Conservation (phyloP, 2,797 vertebrate species). For the Lophotriccus pileatus region DNA sequence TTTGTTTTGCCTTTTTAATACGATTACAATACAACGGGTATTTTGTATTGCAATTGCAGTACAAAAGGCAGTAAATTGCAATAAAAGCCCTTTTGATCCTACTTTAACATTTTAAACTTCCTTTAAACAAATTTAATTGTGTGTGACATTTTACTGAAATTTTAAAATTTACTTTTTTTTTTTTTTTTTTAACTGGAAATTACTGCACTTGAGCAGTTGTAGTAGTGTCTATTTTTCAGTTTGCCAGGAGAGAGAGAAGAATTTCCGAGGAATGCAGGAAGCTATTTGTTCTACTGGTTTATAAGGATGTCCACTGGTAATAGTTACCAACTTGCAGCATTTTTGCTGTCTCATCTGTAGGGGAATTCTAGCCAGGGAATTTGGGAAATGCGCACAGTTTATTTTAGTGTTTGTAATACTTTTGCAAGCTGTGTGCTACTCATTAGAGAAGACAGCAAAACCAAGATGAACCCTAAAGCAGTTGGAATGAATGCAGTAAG, state of each 20-base stretch:
- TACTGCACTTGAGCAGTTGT: background rate
- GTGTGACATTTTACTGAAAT: background rate
- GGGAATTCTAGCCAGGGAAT: background rate
- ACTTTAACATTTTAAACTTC: background rate
- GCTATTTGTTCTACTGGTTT: background rate
- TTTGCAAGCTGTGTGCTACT: background rate
- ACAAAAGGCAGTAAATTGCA: background rate
- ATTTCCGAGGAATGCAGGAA: background rate
- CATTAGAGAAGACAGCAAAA: background rate
- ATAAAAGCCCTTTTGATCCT: background rate
- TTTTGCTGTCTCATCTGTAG: background rate
- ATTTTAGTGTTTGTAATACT: background rate
- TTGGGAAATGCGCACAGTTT: background rate
- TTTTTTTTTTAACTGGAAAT: background rate
- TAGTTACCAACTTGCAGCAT: background rate
- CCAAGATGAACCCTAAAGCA: background rate
- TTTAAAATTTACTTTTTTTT: background rate
- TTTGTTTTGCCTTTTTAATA: background rate
- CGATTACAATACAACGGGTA: fast-evolving
- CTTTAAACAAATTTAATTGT: background rate
- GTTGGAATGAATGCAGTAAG: background rate
- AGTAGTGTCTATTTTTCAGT: background rate
- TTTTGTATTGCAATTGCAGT: background rate
- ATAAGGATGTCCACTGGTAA: background rate
- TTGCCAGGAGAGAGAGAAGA: background rate